Evolutionary conservation across 2,888 invertebrate species (phyloP).

Genomic region (Oeneis ivallda): DNA sequence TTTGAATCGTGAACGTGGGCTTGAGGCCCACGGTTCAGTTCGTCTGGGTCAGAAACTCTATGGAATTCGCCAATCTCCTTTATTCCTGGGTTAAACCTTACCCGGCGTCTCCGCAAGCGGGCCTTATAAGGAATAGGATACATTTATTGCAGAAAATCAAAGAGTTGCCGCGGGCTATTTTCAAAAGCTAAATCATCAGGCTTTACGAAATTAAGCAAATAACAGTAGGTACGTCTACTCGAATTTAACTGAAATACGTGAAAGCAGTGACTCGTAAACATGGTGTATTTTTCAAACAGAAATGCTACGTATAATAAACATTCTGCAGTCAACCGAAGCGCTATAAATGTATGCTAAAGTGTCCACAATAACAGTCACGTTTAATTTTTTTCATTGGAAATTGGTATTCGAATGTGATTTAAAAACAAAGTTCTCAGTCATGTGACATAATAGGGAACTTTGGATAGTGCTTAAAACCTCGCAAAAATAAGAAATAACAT

Average conservation of each 20-base stretch:
- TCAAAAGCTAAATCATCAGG: too few species aligned
- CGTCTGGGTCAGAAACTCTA: too few species aligned
- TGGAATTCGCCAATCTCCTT: too few species aligned
- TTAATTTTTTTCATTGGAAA: not conserved
- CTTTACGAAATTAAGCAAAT: not conserved
- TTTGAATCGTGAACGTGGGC: too few species aligned
- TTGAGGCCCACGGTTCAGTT: too few species aligned
- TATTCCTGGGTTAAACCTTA: too few species aligned
- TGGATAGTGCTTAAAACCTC: not conserved
- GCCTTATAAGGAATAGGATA: too few species aligned
- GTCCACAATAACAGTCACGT: constrained; percentile 11
- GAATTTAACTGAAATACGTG: not conserved
- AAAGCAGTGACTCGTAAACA: constrained; percentile 2
- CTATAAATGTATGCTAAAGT: constrained; percentile 10
- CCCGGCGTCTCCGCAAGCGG: too few species aligned
- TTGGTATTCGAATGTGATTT: not conserved
- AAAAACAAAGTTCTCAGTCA: constrained; percentile 5
- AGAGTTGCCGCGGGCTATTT: too few species aligned
- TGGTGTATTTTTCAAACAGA: constrained; percentile 5
- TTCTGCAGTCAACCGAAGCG: constrained; percentile 3
- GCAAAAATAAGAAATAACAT: not conserved
- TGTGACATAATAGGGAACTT: not conserved
- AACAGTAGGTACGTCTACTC: too few species aligned
- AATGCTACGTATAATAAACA: not conserved
- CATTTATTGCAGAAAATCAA: too few species aligned